Evolutionary conservation across 2,797 vertebrate species (phyloP), one percentile per base, ranked within the genome.

Genomic region (Gouania willdenowi): DNA sequence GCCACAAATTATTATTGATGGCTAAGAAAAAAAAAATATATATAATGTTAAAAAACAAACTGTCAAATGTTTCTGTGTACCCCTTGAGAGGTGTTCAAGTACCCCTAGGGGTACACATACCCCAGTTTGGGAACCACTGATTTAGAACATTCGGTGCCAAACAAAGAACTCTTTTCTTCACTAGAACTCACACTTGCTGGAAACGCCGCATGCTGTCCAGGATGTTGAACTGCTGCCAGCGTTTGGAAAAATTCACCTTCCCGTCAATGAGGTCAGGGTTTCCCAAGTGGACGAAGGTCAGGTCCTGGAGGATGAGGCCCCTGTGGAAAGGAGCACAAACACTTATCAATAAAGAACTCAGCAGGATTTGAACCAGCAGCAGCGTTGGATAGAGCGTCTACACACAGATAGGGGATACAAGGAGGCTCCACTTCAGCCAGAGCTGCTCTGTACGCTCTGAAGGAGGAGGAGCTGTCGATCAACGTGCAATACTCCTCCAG

Each of bases 171-270:
- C 25, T 33, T 58, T 34, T 33, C 52, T 42, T 29, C n/a, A n/a
- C n/a, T n/a, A n/a, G 26, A 24, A 91, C 94, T 92, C 85, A 99
- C 96, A 89, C 91, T 90, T 99, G 97, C 77, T 99, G 95, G 88
- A 99, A 99, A 75, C 96, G 91, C 41, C 96, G 92, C 97, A 99
- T 99, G 84, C 96, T 95, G 87, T 99, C 97, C 74, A 99, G 84
- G 65, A 99, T 98, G 88, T 99, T 98, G 76, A 99, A 99, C 84
- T 99, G 97, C 71, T 99, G 97, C 96, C 97, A 99, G 24, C 97
- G 93, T 57, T 99, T 99, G 76, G 96, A 98, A 52, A 99, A 99
- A 50, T 99, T 98, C 57, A 99, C 94, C 75, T 98, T 98, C 37
- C 92, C 92, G 0, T 98, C 94, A 0, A 98, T 93, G 54, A 94